phyloP scores from a whole-genome alignment of 2,797 vertebrate genomes.

The Gambusia yucatana region DNA sequence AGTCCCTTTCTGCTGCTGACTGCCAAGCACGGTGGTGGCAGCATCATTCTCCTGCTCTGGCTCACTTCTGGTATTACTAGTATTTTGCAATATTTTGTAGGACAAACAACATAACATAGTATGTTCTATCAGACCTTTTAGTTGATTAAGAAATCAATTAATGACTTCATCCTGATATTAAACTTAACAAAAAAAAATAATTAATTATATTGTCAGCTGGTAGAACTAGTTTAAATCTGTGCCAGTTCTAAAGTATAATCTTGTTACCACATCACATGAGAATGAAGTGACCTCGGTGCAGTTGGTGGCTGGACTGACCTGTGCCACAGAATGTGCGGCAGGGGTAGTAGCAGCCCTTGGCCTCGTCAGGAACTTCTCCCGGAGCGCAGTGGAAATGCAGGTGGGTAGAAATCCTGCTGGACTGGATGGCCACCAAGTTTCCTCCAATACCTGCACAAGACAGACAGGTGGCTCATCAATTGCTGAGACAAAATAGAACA shows the following conservation, averaged over 20 bases:
- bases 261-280: neutral
- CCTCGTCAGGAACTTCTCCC: slow-evolving; percentile 91
- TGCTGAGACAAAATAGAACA: neutral
- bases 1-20: neutral
- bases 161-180: neutral
- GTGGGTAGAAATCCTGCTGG: slow-evolving; percentile 96
- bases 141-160: neutral
- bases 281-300: neutral
- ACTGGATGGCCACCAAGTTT: slow-evolving; percentile 96
- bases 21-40: neutral
- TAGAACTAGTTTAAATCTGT: neutral
- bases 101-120: neutral
- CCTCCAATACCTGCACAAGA: slow-evolving; percentile 90
- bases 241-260: neutral
- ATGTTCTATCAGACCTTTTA: neutral
- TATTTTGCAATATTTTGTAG: neutral
- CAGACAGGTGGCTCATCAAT: neutral
- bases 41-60: neutral
- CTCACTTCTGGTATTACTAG: neutral
- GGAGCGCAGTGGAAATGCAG: slow-evolving; percentile 93
- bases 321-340: slow-evolving; percentile 92
- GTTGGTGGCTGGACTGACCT: slow-evolving; percentile 73
- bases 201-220: neutral
- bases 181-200: neutral
- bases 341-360: slow-evolving; percentile 90